These are phyloP conservation scores for Odocoileus virginianus DNA, from an alignment of 2,113 vertebrate genomes.

Conservation along the genomic window DNA sequence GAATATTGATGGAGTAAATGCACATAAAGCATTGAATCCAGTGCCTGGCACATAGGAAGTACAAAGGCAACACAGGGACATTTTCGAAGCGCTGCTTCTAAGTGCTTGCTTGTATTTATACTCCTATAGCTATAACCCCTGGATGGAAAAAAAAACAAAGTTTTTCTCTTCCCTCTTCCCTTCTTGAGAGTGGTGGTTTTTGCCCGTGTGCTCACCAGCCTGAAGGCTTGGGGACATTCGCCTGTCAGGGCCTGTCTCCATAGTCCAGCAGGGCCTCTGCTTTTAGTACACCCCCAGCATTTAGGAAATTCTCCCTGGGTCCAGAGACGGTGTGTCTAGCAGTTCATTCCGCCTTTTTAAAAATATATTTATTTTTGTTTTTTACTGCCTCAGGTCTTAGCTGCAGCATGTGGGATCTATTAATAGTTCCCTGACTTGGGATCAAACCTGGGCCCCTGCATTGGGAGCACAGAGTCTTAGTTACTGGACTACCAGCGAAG, in stretches of 20 bases:
- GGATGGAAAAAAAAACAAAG: neutral
- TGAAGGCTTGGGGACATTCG: neutral
- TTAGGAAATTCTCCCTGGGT: neutral
- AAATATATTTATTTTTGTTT: neutral
- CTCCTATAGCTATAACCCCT: neutral
- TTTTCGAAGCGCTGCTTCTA: neutral
- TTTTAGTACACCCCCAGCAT: neutral
- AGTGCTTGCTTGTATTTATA: neutral
- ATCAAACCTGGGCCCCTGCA: neutral
- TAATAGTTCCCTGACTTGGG: neutral
- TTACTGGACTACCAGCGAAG: neutral
- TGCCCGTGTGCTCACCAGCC: neutral
- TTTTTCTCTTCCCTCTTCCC: neutral
- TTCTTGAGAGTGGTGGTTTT: neutral
- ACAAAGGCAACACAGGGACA: neutral
- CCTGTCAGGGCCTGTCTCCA: neutral
- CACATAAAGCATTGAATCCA: neutral
- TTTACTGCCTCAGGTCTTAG: neutral
- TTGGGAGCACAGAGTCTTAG: neutral
- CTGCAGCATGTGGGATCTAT: neutral
- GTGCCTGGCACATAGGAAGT: neutral
- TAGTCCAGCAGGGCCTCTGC: neutral
- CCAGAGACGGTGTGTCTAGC: neutral
- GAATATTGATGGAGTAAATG: neutral
- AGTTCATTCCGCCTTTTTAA: neutral